Percentiles rank a stretch among this genome's conserved stretches.
phyloP scores from a whole-genome alignment of 2,797 vertebrate species.

The Epinephelus awoara region DNA sequence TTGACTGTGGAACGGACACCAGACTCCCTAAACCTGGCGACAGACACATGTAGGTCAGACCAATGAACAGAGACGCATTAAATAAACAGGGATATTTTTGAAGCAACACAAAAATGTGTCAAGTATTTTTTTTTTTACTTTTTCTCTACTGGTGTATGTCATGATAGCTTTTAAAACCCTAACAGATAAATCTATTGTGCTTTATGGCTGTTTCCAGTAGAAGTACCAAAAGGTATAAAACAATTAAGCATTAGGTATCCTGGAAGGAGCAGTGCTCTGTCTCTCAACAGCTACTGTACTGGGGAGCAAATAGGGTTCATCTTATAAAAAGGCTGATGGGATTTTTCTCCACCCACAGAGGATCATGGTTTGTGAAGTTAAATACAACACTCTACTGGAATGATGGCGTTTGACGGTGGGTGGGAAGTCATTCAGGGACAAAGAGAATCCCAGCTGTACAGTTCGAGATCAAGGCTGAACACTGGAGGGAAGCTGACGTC shows the following conservation, averaged over 20 bases:
- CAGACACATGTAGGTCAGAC: conserved; percentile 25
- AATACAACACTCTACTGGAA: background rate
- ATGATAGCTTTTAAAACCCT: background rate
- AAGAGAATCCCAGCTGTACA: background rate
- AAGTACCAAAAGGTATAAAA: background rate
- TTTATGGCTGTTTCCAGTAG: background rate
- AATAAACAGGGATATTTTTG: conserved; percentile 12
- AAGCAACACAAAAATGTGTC: background rate
- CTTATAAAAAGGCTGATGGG: too few relatives aligned
- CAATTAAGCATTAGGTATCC: background rate
- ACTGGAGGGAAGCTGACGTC: background rate
- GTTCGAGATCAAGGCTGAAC: background rate
- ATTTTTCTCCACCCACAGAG: too few relatives aligned
- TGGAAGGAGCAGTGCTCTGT: background rate
- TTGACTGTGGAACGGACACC: conserved; percentile 43
- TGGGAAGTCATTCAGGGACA: background rate
- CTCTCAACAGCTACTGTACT: background rate
- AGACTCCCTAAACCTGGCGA: conserved; percentile 24
- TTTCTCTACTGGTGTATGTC: background rate
- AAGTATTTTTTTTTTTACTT: background rate
- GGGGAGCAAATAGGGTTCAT: background rate
- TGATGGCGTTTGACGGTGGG: background rate
- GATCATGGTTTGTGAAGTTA: too few relatives aligned
- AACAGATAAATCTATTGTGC: background rate
- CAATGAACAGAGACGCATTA: background rate